Conservation (phyloP, 2,888 invertebrate species). For the Nephrotoma flavescens region DNA sequence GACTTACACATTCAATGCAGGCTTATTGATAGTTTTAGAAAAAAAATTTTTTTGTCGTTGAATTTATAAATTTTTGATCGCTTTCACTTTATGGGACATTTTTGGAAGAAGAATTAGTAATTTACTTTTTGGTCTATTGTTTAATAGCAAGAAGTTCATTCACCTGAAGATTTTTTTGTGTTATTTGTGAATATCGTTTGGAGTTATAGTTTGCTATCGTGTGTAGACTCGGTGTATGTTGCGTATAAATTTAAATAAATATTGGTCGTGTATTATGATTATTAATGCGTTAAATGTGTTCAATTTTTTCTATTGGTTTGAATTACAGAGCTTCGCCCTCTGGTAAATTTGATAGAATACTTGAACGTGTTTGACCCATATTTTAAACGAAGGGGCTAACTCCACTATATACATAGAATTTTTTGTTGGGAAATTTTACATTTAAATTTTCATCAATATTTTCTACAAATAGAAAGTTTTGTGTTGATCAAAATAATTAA, state of each 20-base stretch:
- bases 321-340: background rate
- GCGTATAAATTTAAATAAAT: background rate
- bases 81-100: constrained; percentile 2
- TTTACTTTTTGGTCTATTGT: background rate
- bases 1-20: background rate
- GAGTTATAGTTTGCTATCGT: background rate
- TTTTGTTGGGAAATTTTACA: background rate
- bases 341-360: background rate
- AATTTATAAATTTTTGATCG: background rate
- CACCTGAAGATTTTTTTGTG: background rate
- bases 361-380: background rate
- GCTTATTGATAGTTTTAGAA: background rate
- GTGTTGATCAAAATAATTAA: background rate
- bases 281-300: background rate
- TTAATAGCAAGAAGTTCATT: background rate
- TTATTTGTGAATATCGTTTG: background rate
- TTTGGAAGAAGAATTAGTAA: background rate
- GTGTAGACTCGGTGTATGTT: background rate
- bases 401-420: background rate
- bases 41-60: background rate
- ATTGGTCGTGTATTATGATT: background rate
- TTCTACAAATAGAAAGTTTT: background rate
- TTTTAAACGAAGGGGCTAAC: background rate
- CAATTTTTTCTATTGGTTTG: background rate
- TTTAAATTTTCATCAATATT: background rate